Evolutionary conservation across 2,113 vertebrate species (phyloP).

Genomic region (Burhinus bistriatus): DNA sequence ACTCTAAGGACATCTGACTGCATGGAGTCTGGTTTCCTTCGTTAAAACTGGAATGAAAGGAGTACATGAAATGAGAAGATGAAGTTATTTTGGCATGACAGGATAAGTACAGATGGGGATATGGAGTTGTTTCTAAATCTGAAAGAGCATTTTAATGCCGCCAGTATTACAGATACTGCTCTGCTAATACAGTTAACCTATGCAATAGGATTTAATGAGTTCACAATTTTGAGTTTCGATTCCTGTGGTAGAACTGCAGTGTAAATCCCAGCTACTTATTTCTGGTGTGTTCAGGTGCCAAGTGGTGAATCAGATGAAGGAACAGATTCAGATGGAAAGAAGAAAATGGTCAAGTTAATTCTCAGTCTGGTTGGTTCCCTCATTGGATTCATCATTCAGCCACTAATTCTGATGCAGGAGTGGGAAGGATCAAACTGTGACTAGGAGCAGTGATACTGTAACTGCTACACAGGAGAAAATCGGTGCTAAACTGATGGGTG

Average conservation of each 20-base stretch:
- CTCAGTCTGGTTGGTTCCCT: neutral
- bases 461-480: neutral
- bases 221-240: neutral
- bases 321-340: neutral
- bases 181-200: slow-evolving; percentile 28
- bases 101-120: neutral
- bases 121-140: neutral
- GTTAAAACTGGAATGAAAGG: neutral
- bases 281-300: neutral
- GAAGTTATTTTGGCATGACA: neutral
- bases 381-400: neutral
- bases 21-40: neutral
- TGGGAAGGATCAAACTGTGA: neutral
- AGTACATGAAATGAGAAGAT: neutral
- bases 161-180: neutral
- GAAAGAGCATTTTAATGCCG: slow-evolving; percentile 48
- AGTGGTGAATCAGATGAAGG: neutral
- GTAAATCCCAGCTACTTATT: neutral
- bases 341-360: neutral
- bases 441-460: neutral
- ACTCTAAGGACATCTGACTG: neutral
- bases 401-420: neutral
- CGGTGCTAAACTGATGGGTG: neutral
- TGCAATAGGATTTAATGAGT: slow-evolving; percentile 27
- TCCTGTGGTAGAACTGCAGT: neutral